Percentiles rank a stretch among this genome's conserved stretches.
Evolutionary conservation across 2,113 vertebrate species (phyloP).

Genomic region (Euleptes europaea): DNA sequence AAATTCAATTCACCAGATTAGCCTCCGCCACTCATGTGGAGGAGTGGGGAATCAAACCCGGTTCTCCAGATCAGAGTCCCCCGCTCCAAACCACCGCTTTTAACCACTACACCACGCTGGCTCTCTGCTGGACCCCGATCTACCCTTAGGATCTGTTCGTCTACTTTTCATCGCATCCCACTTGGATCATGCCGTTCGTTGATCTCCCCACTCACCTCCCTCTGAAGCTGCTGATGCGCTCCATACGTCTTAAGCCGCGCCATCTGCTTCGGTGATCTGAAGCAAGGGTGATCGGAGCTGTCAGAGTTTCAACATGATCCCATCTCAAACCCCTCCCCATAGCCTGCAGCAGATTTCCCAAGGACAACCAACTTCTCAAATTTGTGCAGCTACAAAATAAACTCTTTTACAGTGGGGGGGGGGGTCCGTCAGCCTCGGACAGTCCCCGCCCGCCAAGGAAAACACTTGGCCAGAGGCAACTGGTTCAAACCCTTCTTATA

Average conservation of each 20-base stretch:
- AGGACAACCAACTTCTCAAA: constrained; percentile 1
- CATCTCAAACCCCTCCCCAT: background rate
- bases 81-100: too few species aligned
- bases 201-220: background rate
- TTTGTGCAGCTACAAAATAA: background rate
- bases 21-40: too few species aligned
- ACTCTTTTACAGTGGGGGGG: background rate
- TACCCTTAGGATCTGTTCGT: background rate
- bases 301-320: background rate
- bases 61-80: too few species aligned
- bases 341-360: background rate
- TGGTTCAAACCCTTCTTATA: background rate
- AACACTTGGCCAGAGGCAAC: background rate
- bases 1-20: too few species aligned
- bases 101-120: too few species aligned
- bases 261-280: background rate
- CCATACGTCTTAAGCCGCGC: background rate
- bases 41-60: too few species aligned
- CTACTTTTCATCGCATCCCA: background rate
- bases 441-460: background rate
- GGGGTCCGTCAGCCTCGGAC: background rate
- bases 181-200: background rate
- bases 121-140: background rate
- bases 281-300: background rate
- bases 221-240: background rate